Base-by-base conservation (phyloP, 64 coral and sea anemone species). In the Cladopsammia gracilis region DNA sequence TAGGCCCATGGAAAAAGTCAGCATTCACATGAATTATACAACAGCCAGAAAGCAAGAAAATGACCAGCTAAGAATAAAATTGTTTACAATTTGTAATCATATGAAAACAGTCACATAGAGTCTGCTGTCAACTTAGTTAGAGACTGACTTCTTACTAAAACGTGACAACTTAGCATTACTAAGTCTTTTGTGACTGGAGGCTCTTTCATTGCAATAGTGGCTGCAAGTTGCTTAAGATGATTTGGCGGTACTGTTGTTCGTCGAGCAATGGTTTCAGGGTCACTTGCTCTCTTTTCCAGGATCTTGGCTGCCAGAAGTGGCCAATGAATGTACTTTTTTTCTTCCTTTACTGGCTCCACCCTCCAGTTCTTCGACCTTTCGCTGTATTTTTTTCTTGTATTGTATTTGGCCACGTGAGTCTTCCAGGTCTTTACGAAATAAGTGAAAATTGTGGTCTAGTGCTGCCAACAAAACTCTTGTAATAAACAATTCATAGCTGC, bases 221-320 rank as follows among this genome's bases (percentile, higher is more conserved):
- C 50, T 74, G 73, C 70, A 20, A 88, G 66, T 60, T 62, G 54
- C 70, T 88, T 88, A 25, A 75, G 88, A 49, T 77, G 73, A 75
- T 59, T 62, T 5, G 3, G 47, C 48, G 48, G 58, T 51, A 79
- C 22, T 75, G 18, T 79, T 25, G 20, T 26, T 16, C 43, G 75
- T 43, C 74, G 45, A 22, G 43, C 62, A 20, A 90, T 75, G 50
- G 88, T 79, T 49, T 62, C 51, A 22, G 65, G 23, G 62, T 77
- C 57, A 34, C 68, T 78, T 18, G 75, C 19, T 16, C 88, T 90
- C 19, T 26, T 75, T 90, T 77, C 57, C 24, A 90, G 88, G 4
- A 90, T 53, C 48, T 79, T 90, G 46, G 88, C 88, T 46, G 75
- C 88, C 56, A 90, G 74, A 57, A 79, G 57, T 58, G 88, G 88